Evolutionary conservation across 2,113 vertebrate genomes (phyloP).

Genomic region (Amazona guildingii): DNA sequence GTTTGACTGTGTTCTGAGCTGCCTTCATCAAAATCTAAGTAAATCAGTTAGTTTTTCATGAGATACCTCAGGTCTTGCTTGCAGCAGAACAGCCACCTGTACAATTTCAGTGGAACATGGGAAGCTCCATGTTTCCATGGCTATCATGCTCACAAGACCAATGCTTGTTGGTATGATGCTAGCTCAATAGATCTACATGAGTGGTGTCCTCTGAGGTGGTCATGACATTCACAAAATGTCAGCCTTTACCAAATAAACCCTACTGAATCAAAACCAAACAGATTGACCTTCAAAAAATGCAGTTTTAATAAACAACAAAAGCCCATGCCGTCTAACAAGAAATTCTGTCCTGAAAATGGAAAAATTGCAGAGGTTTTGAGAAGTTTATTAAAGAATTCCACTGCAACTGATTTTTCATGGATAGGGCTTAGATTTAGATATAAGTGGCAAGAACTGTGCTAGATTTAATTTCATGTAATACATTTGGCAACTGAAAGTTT

Average conservation of each 20-base stretch:
- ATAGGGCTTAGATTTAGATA: background rate
- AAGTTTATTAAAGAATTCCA: background rate
- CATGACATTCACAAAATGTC: slow-evolving; percentile 32
- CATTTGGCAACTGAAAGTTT: background rate
- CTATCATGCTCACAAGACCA: background rate
- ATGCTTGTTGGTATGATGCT: background rate
- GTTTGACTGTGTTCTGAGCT: background rate
- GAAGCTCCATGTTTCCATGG: background rate
- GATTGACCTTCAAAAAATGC: background rate
- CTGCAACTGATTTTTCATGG: background rate
- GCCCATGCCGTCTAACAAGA: fast-evolving
- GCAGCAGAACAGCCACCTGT: background rate
- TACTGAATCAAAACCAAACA: background rate
- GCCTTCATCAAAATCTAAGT: background rate
- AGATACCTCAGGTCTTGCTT: background rate
- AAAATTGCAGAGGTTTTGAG: background rate
- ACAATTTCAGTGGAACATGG: background rate
- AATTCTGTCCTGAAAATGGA: background rate
- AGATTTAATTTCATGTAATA: background rate
- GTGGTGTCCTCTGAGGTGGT: background rate
- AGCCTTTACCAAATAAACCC: background rate
- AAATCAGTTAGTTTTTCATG: background rate
- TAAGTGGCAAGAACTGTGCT: background rate
- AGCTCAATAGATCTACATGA: background rate
- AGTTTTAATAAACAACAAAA: background rate